These are phyloP conservation scores for Linepithema humile DNA, from an alignment of 1,140 invertebrate species.

Conservation along the genomic window DNA sequence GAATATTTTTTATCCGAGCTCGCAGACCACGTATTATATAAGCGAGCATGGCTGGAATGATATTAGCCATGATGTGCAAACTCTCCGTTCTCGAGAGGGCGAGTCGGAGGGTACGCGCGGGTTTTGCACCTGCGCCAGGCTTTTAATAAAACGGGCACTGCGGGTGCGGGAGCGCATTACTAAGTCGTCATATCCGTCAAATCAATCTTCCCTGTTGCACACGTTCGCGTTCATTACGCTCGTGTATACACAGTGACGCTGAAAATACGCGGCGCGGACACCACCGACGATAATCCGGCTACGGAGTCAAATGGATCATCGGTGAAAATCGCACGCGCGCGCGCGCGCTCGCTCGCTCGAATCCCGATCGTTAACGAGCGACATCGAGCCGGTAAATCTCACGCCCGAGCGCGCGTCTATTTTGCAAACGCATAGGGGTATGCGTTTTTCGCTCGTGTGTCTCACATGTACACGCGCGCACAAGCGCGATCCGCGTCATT, in stretches of 20 bases:
- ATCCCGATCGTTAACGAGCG: conserved; percentile 48
- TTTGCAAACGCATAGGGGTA: background rate
- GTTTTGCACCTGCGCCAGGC: conserved; percentile 26
- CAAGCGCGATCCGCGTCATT: conserved; percentile 11
- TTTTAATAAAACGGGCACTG: conserved; percentile 48
- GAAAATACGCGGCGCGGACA: conserved; percentile 31
- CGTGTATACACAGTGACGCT: background rate
- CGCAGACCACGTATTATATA: background rate
- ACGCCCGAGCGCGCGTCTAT: conserved; percentile 16
- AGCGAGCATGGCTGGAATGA: background rate
- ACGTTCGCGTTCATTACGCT: conserved; percentile 43
- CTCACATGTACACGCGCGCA: background rate
- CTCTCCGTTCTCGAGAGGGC: background rate
- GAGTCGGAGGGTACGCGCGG: background rate
- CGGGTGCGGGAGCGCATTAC: conserved; percentile 9
- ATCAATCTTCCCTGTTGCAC: conserved; percentile 46
- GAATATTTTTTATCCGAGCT: background rate
- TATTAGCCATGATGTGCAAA: conserved; percentile 29
- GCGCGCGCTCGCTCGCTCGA: too few relatives aligned
- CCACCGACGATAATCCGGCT: conserved; percentile 25
- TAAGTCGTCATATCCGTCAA: conserved; percentile 54
- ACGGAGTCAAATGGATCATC: conserved; percentile 43
- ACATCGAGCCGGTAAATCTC: conserved; percentile 31
- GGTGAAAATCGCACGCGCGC: conserved; percentile 33
- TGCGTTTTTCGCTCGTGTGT: background rate